Conservation (phyloP, 2,113 vertebrate species). For the Eurypyga helias region DNA sequence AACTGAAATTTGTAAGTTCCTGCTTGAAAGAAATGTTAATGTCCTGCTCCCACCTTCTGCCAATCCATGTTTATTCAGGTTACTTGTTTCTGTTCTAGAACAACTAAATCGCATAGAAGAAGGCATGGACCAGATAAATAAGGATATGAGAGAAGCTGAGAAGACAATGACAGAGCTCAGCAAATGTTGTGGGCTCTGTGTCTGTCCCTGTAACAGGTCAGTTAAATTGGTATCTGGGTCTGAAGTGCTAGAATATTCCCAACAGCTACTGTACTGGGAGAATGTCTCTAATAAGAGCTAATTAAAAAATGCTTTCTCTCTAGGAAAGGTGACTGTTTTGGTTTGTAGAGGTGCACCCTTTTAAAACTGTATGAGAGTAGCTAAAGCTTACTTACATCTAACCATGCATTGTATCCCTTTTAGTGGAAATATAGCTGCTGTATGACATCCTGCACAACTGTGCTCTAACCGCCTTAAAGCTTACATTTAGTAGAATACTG, state of each 20-base stretch:
- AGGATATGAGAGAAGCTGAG: slow-evolving; percentile 95
- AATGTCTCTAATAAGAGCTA: not conserved
- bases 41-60: not conserved
- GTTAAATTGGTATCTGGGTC: slow-evolving; percentile 23
- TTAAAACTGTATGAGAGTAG: not conserved
- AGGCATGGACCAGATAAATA: slow-evolving; percentile 97
- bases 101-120: slow-evolving; percentile 89
- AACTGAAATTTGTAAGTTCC: not conserved
- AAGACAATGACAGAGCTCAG: slow-evolving; percentile 95
- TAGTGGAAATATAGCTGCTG: not conserved
- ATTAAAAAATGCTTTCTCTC: not conserved
- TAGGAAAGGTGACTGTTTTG: not conserved
- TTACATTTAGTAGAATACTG: not conserved
- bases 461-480: not conserved
- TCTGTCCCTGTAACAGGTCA: slow-evolving; percentile 95
- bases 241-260: not conserved
- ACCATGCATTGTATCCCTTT: not conserved
- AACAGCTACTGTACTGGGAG: not conserved
- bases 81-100: slow-evolving; percentile 76
- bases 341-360: not conserved
- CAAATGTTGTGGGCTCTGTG: slow-evolving; percentile 95
- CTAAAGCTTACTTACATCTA: not conserved
- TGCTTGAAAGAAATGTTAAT: not conserved
- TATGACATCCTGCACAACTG: not conserved
- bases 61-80: not conserved